A percentile compares a stretch with the other conserved stretches of the same genome.
These are phyloP conservation scores for Enoplosus armatus DNA, from an alignment of 2,797 vertebrate genomes.

Conservation along the genomic window DNA sequence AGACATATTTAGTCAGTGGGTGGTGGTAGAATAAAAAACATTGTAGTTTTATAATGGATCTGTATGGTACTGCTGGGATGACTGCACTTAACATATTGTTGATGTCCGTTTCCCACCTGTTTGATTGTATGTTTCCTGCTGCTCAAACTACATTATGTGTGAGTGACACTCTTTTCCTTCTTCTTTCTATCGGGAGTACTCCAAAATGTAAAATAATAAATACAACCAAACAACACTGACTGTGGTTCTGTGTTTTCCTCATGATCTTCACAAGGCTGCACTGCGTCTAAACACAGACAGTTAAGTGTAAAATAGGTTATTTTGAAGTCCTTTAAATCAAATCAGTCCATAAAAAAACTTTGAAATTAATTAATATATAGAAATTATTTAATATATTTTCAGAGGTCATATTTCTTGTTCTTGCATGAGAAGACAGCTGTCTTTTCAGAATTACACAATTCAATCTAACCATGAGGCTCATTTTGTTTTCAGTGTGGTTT, in stretches of 20 bases:
- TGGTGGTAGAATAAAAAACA: constrained; percentile 43
- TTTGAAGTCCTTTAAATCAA: too few species aligned
- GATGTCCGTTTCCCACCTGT: constrained; percentile 54
- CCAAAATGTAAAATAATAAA: constrained; percentile 71
- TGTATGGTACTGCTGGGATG: constrained; percentile 68
- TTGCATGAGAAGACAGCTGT: not conserved
- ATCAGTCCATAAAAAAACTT: not conserved
- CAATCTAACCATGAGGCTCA: too few species aligned
- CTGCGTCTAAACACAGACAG: too few species aligned
- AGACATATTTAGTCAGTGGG: constrained; percentile 50
- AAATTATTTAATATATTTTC: too few species aligned
- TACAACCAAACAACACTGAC: constrained; percentile 22
- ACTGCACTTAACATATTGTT: constrained; percentile 55
- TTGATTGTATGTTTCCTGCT: constrained; percentile 72
- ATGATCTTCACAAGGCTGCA: not conserved
- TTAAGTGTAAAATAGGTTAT: too few species aligned
- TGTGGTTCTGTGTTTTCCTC: not conserved
- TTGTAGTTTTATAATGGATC: constrained; percentile 54
- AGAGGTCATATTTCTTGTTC: not conserved
- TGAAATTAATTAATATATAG: too few species aligned
- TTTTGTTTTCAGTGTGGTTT: not conserved
- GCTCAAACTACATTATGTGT: constrained; percentile 67
- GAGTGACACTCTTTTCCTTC: constrained; percentile 69
- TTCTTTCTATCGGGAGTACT: constrained; percentile 52
- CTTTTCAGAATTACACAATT: not conserved